Conservation (phyloP, 2,888 invertebrate genomes). For the Archips xylosteana region DNA sequence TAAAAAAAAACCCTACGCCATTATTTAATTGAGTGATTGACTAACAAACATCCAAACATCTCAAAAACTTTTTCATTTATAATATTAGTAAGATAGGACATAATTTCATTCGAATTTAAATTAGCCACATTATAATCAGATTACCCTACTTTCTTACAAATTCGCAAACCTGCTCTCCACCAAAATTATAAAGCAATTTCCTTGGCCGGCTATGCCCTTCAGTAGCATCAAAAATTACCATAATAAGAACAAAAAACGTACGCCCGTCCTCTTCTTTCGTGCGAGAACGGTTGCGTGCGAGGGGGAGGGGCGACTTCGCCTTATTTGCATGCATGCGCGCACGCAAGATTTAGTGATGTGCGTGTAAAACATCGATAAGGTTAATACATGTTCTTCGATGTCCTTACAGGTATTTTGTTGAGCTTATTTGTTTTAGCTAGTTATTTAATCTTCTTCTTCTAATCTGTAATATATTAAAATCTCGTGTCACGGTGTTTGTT, state of each 20-base stretch:
- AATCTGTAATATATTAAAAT: too few species aligned
- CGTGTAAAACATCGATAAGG: background rate
- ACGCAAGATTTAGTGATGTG: slow-evolving; percentile 47
- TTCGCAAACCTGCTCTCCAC: slow-evolving; percentile 11
- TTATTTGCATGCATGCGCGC: slow-evolving; percentile 63
- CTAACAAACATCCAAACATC: too few species aligned
- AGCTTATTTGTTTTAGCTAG: too few species aligned
- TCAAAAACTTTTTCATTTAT: too few species aligned
- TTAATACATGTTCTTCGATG: background rate
- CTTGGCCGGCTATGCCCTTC: slow-evolving; percentile 25
- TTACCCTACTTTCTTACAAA: slow-evolving; percentile 28
- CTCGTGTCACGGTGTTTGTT: too few species aligned
- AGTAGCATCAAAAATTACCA: slow-evolving; percentile 45
- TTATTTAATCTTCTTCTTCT: too few species aligned
- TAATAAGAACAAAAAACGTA: slow-evolving; percentile 48
- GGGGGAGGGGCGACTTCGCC: slow-evolving; percentile 50
- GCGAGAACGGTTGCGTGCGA: slow-evolving; percentile 42
- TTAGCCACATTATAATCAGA: slow-evolving; percentile 26
- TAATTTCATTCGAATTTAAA: slow-evolving; percentile 9
- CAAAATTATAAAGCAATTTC: slow-evolving; percentile 32
- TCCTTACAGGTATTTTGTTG: too few species aligned
- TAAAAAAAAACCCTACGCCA: too few species aligned
- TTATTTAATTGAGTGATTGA: too few species aligned
- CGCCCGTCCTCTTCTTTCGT: slow-evolving; percentile 46
- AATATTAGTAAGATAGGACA: too few species aligned